Percentiles rank a stretch among this genome's conserved stretches.
phyloP scores from a whole-genome alignment of 2,113 vertebrate species.

The Raja brachyura region DNA sequence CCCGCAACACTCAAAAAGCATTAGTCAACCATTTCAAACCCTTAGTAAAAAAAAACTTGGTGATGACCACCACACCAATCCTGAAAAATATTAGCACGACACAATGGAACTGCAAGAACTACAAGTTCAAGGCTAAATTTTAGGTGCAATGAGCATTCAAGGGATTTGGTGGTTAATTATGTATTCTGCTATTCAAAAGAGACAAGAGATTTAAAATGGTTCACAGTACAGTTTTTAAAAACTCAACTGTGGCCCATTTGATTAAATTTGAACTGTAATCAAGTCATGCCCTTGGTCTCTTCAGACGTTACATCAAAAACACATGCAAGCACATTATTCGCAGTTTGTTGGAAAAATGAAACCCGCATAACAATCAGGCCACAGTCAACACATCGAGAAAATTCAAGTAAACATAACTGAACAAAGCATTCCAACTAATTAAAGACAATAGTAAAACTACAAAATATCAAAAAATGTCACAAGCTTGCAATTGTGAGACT shows the following conservation, averaged over 20 bases:
- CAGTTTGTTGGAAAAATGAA: not conserved
- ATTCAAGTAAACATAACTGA: no score
- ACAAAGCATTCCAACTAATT: not conserved
- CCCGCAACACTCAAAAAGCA: no score
- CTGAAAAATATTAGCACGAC: not conserved
- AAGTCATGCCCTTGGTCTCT: not conserved
- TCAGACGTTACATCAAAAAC: not conserved
- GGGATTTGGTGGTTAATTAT: no score
- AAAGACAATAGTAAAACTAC: not conserved
- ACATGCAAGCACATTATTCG: not conserved
- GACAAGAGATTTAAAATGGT: not conserved
- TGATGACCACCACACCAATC: not conserved
- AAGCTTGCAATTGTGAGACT: not conserved
- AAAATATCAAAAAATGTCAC: not conserved
- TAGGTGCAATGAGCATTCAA: no score
- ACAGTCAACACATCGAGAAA: no score
- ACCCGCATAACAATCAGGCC: not conserved
- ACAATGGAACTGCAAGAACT: not conserved
- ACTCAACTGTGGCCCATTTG: not conserved
- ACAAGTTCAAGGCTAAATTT: not conserved
- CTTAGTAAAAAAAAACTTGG: not conserved
- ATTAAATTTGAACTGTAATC: not conserved
- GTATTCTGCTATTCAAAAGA: not conserved
- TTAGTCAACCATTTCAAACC: not conserved
- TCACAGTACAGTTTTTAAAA: not conserved